Conservation (phyloP, 2,797 vertebrate species). For the Yasuhikotakia modesta region DNA sequence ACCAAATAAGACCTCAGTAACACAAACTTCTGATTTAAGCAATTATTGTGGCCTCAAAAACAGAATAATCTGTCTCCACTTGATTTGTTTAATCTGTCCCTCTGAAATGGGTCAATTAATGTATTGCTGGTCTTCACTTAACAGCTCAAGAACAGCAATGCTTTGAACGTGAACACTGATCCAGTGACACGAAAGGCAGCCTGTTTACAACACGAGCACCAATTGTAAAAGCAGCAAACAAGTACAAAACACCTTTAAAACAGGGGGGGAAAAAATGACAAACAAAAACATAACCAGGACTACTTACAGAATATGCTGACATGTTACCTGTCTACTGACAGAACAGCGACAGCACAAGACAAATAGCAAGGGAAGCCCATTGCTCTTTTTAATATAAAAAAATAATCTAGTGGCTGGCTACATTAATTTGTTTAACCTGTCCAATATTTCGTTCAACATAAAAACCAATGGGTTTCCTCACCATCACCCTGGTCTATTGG, state of each 20-base stretch:
- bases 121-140: slow-evolving; percentile 42
- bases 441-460: slow-evolving; percentile 78
- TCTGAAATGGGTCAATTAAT: slow-evolving; percentile 11
- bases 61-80: slow-evolving; percentile 23
- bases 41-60: slow-evolving; percentile 12
- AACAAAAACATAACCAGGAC: slow-evolving; percentile 42
- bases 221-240: slow-evolving; percentile 28
- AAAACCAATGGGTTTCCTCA: slow-evolving; percentile 97
- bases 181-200: slow-evolving; percentile 2
- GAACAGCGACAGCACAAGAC: slow-evolving; percentile 43
- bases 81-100: slow-evolving; percentile 25
- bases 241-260: slow-evolving; percentile 11
- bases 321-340: slow-evolving; percentile 55
- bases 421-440: slow-evolving; percentile 63
- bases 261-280: neutral
- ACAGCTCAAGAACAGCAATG: slow-evolving; percentile 48
- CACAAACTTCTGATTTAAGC: slow-evolving; percentile 43
- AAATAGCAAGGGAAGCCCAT: slow-evolving; percentile 58
- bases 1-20: slow-evolving; percentile 35
- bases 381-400: slow-evolving; percentile 52
- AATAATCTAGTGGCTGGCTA: slow-evolving; percentile 57
- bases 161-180: slow-evolving; percentile 11
- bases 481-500: slow-evolving; percentile 99
- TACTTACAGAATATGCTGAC: slow-evolving; percentile 43
- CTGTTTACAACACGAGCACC: slow-evolving; percentile 11